Evolutionary conservation across 2,113 vertebrate species (phyloP).

Genomic region (Platichthys stellatus): DNA sequence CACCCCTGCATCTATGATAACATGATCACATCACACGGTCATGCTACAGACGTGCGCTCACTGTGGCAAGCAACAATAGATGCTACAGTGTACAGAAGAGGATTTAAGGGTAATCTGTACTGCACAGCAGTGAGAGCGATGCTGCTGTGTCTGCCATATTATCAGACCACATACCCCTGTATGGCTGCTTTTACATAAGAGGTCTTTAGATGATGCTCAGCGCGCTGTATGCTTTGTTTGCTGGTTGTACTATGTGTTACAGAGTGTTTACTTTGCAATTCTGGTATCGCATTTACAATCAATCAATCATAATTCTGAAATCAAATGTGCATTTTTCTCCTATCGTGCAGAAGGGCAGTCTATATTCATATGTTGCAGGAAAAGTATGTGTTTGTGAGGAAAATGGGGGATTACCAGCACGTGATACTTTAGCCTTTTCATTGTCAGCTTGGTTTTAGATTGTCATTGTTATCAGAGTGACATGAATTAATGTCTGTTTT

Average conservation of each 20-base stretch:
- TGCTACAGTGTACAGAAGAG: slow-evolving; percentile 75
- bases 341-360: too few relatives aligned
- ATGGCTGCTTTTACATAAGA: slow-evolving; percentile 87
- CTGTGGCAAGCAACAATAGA: slow-evolving; percentile 88
- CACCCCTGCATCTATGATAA: slow-evolving; percentile 93
- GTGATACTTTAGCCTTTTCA: too few relatives aligned
- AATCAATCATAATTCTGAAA: too few relatives aligned
- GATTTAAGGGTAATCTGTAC: slow-evolving; percentile 84
- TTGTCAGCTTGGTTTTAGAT: too few relatives aligned
- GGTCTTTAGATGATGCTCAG: neutral
- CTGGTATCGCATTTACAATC: too few relatives aligned
- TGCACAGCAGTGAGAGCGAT: slow-evolving; percentile 86
- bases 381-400: too few relatives aligned
- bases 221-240: neutral
- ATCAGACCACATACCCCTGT: slow-evolving; percentile 86
- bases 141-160: slow-evolving; percentile 86
- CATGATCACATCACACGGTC: slow-evolving; percentile 96
- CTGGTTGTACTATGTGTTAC: slow-evolving; percentile 14
- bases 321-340: too few relatives aligned
- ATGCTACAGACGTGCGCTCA: slow-evolving; percentile 82
- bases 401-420: too few relatives aligned
- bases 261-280: too few relatives aligned
- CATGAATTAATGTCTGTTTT: too few relatives aligned
- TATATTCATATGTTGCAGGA: too few relatives aligned
- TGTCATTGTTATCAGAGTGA: too few relatives aligned